Evolutionary conservation across 2,888 invertebrate genomes (phyloP).

Genomic region (Seladonia tumulorum): DNA sequence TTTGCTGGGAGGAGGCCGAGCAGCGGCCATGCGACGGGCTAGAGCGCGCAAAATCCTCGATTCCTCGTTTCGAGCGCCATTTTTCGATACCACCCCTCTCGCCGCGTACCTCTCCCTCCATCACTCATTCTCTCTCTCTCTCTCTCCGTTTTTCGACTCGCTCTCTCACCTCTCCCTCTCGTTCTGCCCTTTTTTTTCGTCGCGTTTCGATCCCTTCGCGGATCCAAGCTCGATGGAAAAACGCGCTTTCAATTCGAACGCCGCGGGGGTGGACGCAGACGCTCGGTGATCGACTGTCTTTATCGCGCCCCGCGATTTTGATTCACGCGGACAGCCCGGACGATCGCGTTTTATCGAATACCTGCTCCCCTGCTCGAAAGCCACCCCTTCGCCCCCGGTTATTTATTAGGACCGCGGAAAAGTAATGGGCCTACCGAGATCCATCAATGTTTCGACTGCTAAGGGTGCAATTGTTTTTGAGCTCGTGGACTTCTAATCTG

Average conservation of each 20-base stretch:
- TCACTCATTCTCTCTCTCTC: neutral
- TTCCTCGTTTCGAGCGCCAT: slow-evolving; percentile 64
- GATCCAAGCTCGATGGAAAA: slow-evolving; percentile 28
- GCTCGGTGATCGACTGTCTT: slow-evolving; percentile 60
- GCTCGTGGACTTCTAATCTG: neutral
- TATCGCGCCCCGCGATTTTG: slow-evolving; percentile 53
- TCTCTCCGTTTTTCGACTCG: slow-evolving; percentile 41
- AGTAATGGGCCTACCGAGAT: slow-evolving; percentile 20
- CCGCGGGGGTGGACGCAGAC: slow-evolving; percentile 17
- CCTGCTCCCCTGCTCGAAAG: neutral
- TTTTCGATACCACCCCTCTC: slow-evolving; percentile 63
- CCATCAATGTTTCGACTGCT: neutral
- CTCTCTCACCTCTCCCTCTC: neutral
- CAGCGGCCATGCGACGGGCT: slow-evolving; percentile 62
- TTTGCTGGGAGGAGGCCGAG: slow-evolving; percentile 15
- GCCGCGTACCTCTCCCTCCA: slow-evolving; percentile 8
- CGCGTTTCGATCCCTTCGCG: slow-evolving; percentile 20
- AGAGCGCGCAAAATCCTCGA: slow-evolving; percentile 66
- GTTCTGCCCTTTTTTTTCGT: neutral
- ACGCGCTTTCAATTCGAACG: slow-evolving; percentile 47
- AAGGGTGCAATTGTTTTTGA: neutral
- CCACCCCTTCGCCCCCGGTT: slow-evolving; percentile 31
- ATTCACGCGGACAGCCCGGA: slow-evolving; percentile 56
- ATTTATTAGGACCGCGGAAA: slow-evolving; percentile 44
- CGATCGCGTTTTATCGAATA: slow-evolving; percentile 46